phyloP scores from a whole-genome alignment of 37 sponge, comb jelly and placozoan genomes.

The Theonella swinhoei region DNA sequence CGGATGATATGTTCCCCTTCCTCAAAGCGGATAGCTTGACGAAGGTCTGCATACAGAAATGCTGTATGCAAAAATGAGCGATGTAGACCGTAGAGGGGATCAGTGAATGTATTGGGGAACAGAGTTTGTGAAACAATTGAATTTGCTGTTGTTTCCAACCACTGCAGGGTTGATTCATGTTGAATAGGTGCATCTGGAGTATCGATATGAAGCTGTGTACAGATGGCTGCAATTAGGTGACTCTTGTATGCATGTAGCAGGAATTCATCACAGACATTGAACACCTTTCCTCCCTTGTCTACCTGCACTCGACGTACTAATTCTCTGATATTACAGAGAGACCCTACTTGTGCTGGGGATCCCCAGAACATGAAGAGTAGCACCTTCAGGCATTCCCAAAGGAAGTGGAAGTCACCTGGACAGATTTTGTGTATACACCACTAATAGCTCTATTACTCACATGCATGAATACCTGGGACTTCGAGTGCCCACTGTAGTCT shows the following conservation, averaged over 20 bases:
- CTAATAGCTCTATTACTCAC: not conserved
- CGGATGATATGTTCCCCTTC: conserved; percentile 18
- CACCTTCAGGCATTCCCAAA: conserved; percentile 20
- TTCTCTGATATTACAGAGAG: conserved; percentile 4
- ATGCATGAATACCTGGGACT: conserved; percentile 40
- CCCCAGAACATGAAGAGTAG: conserved; percentile 14
- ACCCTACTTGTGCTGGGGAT: not conserved
- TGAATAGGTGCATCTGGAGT: not conserved
- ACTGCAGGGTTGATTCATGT: too few relatives aligned
- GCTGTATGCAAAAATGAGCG: not conserved
- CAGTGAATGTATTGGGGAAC: not conserved
- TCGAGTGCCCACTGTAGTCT: conserved; percentile 26
- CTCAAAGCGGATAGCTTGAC: conserved; percentile 20
- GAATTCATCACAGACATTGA: conserved; percentile 27
- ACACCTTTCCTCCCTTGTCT: conserved; percentile 27
- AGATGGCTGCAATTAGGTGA: conserved; percentile 20
- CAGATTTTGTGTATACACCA: not conserved
- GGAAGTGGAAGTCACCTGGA: too few relatives aligned
- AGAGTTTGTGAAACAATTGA: not conserved
- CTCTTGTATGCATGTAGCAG: too few relatives aligned
- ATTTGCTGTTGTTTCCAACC: too few relatives aligned
- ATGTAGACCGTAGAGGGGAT: conserved; percentile 12
- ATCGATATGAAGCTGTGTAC: not conserved
- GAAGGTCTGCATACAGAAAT: too few relatives aligned
- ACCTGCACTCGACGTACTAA: conserved; percentile 1